A percentile compares a stretch with the other conserved stretches of the same genome.
phyloP scores from a whole-genome alignment of 2,888 invertebrate genomes.

The Andrena minutula region DNA sequence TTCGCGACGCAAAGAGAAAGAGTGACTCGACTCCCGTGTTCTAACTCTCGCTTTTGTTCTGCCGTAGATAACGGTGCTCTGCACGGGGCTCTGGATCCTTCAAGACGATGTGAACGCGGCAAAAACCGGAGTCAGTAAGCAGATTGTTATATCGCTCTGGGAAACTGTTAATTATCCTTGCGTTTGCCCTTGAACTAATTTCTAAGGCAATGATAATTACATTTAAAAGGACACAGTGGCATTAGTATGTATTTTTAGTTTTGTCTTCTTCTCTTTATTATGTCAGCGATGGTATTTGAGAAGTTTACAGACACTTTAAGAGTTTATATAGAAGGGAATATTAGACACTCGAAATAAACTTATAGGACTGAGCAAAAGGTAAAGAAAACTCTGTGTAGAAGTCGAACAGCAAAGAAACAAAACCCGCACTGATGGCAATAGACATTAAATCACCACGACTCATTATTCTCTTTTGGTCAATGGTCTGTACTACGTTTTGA shows the following conservation, averaged over 20 bases:
- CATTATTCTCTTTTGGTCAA: not conserved
- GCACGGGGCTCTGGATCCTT: conserved; percentile 61
- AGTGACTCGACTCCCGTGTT: not conserved
- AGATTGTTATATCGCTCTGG: conserved; percentile 44
- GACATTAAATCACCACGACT: no score
- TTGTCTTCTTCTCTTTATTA: not conserved
- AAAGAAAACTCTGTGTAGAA: no score
- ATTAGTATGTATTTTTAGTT: not conserved
- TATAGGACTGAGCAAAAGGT: no score
- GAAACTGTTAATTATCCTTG: conserved; percentile 27
- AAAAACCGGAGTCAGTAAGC: conserved; percentile 71
- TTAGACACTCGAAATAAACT: no score
- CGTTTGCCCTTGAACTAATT: conserved; percentile 41
- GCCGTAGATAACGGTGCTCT: conserved; percentile 67
- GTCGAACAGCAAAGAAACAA: not conserved
- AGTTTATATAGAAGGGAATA: no score
- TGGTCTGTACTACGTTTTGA: not conserved
- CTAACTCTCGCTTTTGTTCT: conserved; percentile 18
- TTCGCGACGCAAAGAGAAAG: conserved; percentile 25
- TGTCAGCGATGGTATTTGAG: not conserved
- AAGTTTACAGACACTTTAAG: no score
- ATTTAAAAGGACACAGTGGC: not conserved
- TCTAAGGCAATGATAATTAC: conserved; percentile 24
- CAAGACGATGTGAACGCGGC: conserved; percentile 66
- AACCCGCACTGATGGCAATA: no score